Conservation (phyloP, 2,888 invertebrate species). For the Mycogona germanica region DNA sequence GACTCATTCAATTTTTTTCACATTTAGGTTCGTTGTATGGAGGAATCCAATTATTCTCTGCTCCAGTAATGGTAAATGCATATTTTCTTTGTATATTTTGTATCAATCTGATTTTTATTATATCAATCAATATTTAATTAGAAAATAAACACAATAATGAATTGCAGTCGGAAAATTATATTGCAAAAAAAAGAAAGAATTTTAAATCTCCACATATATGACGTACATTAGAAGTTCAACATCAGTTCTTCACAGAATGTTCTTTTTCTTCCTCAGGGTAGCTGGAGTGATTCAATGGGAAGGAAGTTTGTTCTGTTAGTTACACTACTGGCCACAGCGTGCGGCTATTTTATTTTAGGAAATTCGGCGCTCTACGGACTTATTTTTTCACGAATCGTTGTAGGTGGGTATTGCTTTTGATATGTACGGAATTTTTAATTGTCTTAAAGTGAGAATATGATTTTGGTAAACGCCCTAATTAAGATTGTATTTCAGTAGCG, state of each 20-base stretch:
- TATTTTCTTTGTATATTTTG: constrained; percentile 21
- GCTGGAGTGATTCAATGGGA: constrained; percentile 33
- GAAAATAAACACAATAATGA: too few relatives aligned
- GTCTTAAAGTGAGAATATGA: neutral
- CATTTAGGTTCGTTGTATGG: constrained; percentile 30
- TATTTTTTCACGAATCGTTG: constrained; percentile 29
- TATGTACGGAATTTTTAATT: neutral
- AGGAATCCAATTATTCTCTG: constrained; percentile 32
- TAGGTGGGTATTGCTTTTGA: constrained; percentile 17
- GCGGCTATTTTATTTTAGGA: constrained; percentile 30
- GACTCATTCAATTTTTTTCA: neutral
- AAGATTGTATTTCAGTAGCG: neutral
- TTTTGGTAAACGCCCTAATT: neutral
- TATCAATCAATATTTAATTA: too few relatives aligned
- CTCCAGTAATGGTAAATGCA: constrained; percentile 33
- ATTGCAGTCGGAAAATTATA: too few relatives aligned
- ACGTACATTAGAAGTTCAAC: too few relatives aligned
- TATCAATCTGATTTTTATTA: neutral
- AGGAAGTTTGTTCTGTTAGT: constrained; percentile 28
- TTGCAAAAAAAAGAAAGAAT: too few relatives aligned
- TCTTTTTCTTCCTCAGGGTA: constrained; percentile 28
- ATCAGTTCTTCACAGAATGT: neutral
- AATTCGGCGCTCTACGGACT: constrained; percentile 27
- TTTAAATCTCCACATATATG: too few relatives aligned
- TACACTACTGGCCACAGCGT: constrained; percentile 29